phyloP scores from a whole-genome alignment of 1,140 invertebrate genomes.

The Drosophila pseudoobscura region DNA sequence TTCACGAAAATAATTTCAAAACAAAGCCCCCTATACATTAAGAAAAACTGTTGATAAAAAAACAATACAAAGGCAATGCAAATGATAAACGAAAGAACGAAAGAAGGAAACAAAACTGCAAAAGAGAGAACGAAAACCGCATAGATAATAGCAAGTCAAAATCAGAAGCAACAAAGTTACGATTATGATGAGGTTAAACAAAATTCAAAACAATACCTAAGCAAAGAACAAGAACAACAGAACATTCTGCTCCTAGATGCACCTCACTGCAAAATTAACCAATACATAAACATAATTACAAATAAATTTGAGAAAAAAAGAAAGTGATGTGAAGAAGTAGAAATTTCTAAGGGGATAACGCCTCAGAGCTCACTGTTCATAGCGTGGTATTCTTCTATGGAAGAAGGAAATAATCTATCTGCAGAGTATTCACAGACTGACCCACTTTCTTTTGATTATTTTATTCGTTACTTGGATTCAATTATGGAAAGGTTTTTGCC shows the following conservation, averaged over 20 bases:
- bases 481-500: too few species aligned
- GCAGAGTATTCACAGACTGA: too few species aligned
- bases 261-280: slow-evolving; percentile 82
- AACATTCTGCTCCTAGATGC: slow-evolving; percentile 83
- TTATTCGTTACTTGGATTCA: too few species aligned
- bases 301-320: slow-evolving; percentile 68
- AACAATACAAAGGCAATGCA: slow-evolving; percentile 52
- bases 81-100: slow-evolving; percentile 29
- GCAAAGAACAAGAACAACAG: slow-evolving; percentile 42
- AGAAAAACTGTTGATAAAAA: slow-evolving; percentile 72
- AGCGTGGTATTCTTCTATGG: background rate
- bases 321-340: background rate
- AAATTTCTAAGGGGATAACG: background rate
- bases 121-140: slow-evolving; percentile 8
- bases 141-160: slow-evolving; percentile 52
- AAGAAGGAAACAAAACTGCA: slow-evolving; percentile 13
- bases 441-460: too few species aligned
- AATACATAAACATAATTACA: slow-evolving; percentile 83
- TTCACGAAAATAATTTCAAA: slow-evolving; percentile 70
- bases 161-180: slow-evolving; percentile 45
- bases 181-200: slow-evolving; percentile 45
- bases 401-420: too few species aligned
- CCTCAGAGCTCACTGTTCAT: too few species aligned
- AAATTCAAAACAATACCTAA: slow-evolving; percentile 55
- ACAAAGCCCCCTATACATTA: slow-evolving; percentile 44